Evolutionary conservation across 92 coral and sea anemone species (phyloP).

Genomic region (Scolanthus callimorphus): DNA sequence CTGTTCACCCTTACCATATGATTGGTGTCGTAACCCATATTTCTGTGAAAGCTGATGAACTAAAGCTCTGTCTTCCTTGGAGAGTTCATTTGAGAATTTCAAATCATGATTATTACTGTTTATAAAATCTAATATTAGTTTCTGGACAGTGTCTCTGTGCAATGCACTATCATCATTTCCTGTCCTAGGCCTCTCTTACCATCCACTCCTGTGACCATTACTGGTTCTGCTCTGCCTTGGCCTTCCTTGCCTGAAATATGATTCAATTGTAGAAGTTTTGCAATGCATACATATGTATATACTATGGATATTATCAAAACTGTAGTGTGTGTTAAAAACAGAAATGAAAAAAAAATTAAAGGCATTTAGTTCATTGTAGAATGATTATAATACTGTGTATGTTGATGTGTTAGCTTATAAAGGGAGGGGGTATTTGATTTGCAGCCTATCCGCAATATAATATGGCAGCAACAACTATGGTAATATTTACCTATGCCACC

Average conservation of each 20-base stretch:
- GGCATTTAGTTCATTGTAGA: too few relatives aligned
- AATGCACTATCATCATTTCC: conserved; percentile 28
- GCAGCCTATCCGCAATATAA: too few relatives aligned
- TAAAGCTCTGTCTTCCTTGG: conserved; percentile 79
- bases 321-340: too few relatives aligned
- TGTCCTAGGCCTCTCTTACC: conserved; percentile 82
- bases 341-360: too few relatives aligned
- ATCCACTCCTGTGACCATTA: conserved; percentile 60
- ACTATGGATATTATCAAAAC: too few relatives aligned
- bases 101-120: conserved; percentile 55
- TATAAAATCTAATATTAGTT: conserved; percentile 59
- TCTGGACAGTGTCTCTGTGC: conserved; percentile 45
- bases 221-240: conserved; percentile 89
- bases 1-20: conserved; percentile 64
- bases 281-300: too few relatives aligned
- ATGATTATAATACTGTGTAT: too few relatives aligned
- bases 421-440: too few relatives aligned
- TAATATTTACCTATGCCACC: conserved; percentile 87
- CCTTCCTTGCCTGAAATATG: conserved; percentile 50
- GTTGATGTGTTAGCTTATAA: too few relatives aligned
- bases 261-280: too few relatives aligned
- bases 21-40: conserved; percentile 69
- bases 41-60: conserved; percentile 61
- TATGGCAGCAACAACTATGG: too few relatives aligned
- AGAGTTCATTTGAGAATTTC: conserved; percentile 71